These are phyloP conservation scores for Tromatobia lineatoria DNA, from an alignment of 2,888 invertebrate genomes.

Conservation along the genomic window DNA sequence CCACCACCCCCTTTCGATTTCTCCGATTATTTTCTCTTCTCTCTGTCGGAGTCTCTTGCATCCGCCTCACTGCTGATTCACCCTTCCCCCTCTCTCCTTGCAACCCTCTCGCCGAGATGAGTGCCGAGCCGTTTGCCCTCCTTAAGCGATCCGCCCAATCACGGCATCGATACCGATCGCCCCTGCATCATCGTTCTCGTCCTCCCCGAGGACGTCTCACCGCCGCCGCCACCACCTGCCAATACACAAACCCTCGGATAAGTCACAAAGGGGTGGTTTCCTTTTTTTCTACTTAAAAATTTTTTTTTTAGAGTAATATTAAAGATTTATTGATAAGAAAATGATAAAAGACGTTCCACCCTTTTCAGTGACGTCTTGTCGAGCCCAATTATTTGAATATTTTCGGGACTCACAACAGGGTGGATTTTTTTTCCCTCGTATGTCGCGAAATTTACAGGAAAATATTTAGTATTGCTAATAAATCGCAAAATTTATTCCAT, in stretches of 20 bases:
- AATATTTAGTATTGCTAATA: background rate
- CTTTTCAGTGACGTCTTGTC: no score
- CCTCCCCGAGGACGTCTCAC: constrained; percentile 27
- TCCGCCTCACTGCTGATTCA: background rate
- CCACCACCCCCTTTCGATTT: background rate
- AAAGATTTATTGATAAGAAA: background rate
- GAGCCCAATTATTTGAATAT: background rate
- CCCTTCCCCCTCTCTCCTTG: constrained; percentile 7
- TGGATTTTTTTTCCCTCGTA: background rate
- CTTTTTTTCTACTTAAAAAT: background rate
- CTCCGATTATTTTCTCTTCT: constrained; percentile 17
- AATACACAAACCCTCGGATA: constrained; percentile 30
- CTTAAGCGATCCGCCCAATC: constrained; percentile 64
- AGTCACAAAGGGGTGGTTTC: background rate
- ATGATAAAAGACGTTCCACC: background rate
- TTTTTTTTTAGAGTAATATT: background rate
- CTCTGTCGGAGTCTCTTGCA: background rate
- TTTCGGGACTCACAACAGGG: background rate
- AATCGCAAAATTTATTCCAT: no score
- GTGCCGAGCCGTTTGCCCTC: constrained; percentile 50
- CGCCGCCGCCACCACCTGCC: constrained; percentile 51
- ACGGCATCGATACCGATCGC: constrained; percentile 60
- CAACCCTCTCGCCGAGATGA: constrained; percentile 1
- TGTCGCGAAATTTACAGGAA: no score
- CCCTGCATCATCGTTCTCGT: constrained; percentile 53